phyloP scores from a whole-genome alignment of 2,113 vertebrate species.

The Thunnus thynnus region DNA sequence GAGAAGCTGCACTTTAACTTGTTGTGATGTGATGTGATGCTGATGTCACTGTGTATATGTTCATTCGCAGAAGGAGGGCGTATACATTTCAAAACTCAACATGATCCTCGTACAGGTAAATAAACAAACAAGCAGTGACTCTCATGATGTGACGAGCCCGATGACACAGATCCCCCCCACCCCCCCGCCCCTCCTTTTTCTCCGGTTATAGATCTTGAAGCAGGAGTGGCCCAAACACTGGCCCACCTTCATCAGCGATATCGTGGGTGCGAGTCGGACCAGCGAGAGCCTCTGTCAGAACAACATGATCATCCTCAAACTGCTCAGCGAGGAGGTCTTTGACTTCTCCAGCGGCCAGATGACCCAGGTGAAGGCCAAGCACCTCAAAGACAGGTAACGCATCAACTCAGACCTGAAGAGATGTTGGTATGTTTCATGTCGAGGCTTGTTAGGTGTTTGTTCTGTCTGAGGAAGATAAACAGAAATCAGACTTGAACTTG shows the following conservation, averaged over 20 bases:
- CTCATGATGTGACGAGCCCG: too few species aligned
- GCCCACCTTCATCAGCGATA: conserved; percentile 99
- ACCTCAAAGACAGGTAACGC: conserved; percentile 98
- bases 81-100: conserved; percentile 97
- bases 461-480: too few species aligned
- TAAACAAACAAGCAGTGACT: neutral
- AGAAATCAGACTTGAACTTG: too few species aligned
- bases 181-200: too few species aligned
- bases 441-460: too few species aligned
- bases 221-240: conserved; percentile 99
- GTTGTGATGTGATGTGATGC: too few species aligned
- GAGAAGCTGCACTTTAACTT: too few species aligned
- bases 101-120: conserved; percentile 99
- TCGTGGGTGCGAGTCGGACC: conserved; percentile 97
- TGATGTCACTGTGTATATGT: neutral
- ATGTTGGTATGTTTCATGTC: too few species aligned
- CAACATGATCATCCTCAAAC: conserved; percentile 98
- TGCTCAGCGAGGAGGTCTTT: conserved; percentile 98
- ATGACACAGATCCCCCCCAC: too few species aligned
- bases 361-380: conserved; percentile 98
- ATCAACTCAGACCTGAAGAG: too few species aligned
- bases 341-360: conserved; percentile 99
- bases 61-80: conserved; percentile 92
- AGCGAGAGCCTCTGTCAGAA: conserved; percentile 99
- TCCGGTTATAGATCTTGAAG: conserved; percentile 98